These are phyloP conservation scores for Drosophila subpulchrella DNA, from an alignment of 1,140 invertebrate genomes.

Conservation along the genomic window DNA sequence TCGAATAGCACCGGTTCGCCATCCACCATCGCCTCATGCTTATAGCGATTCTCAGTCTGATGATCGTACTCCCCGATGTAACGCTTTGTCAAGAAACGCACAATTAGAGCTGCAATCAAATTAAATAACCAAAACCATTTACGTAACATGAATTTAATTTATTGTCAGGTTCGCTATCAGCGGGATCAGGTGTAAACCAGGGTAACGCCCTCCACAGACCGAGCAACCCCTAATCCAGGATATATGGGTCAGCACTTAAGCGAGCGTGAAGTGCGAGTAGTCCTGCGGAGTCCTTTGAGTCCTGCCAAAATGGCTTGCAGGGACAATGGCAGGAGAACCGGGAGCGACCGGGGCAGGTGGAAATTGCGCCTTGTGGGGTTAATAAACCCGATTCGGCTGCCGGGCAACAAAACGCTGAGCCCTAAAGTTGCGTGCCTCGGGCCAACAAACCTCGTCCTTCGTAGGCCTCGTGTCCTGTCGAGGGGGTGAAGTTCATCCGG, in stretches of 20 bases:
- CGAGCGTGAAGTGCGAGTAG: constrained; percentile 43
- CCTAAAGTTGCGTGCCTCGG: constrained; percentile 70
- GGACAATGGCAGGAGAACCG: constrained; percentile 13
- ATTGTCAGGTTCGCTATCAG: constrained; percentile 11
- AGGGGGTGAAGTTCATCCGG: constrained; percentile 6
- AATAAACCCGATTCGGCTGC: constrained; percentile 62
- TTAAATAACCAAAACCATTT: constrained; percentile 48
- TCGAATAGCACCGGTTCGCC: constrained; percentile 96
- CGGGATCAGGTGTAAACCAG: constrained; percentile 62
- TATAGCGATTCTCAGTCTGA: constrained; percentile 96
- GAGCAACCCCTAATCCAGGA: constrained; percentile 31
- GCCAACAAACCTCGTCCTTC: constrained; percentile 56
- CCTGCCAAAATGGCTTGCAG: constrained; percentile 27
- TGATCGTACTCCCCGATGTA: constrained; percentile 98
- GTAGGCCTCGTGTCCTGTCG: constrained; percentile 16
- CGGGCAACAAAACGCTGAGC: constrained; percentile 28
- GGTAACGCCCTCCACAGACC: constrained; percentile 48
- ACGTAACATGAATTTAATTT: constrained; percentile 67
- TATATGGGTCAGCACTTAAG: constrained; percentile 73
- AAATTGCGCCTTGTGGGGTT: constrained; percentile 63
- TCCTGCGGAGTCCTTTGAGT: neutral
- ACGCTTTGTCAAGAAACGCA: constrained; percentile 94
- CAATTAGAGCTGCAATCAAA: constrained; percentile 91
- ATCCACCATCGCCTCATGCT: constrained; percentile 95
- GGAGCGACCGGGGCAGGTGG: constrained; percentile 46